Evolutionary conservation across 2,888 invertebrate species (phyloP), one percentile per base, ranked within the genome.

Genomic region (Asteroscopus sphinx): DNA sequence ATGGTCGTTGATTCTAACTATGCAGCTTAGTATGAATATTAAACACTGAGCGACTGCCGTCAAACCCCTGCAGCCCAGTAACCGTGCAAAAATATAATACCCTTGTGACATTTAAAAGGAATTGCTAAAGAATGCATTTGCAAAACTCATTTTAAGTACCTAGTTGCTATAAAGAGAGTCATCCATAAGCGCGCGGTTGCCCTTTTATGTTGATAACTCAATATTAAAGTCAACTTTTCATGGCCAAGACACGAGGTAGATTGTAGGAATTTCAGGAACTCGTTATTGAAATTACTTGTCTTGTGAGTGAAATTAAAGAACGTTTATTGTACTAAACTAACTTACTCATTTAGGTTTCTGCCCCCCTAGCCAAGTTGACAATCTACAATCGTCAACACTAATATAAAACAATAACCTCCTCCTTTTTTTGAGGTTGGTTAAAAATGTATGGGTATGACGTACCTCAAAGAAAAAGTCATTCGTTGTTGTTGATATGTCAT

Each of bases 121-220:
- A 21, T 21, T 39, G 21, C 25, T 28, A 13, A 26, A 12, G n/a
- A 4, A 39, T 13, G 2, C 12, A 40, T 40, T 12, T 26, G 4
- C 1, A 5, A 26, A 26, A 7, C 26, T 15, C 15, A 3, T 26
- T 41, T 39, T 39, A 33, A 40, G 26, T 28, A 28, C 9, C 9
- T 16, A 32, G n/a, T 37, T 30, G 26, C 12, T 26, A 33, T 33
- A 44, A 40, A 40, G 9, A 8, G 9, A 40, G 40, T 1, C 40
- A 13, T 13, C 12, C 16, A 12, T 21, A 4, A 47, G 30, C 8
- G 16, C 8, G 37, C 37, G 4, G 2, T 13, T 32, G 16, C 33
- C 21, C n/a, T 37, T 58, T 58, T 53, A 58, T 53, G 53, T 47
- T 46, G 26, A 47, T 37, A 15, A 37, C 41, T n/a, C 41, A 13